Evolutionary conservation across 1,140 invertebrate genomes (phyloP), one percentile per base, ranked within the genome.

Genomic region (Cepaea nemoralis): DNA sequence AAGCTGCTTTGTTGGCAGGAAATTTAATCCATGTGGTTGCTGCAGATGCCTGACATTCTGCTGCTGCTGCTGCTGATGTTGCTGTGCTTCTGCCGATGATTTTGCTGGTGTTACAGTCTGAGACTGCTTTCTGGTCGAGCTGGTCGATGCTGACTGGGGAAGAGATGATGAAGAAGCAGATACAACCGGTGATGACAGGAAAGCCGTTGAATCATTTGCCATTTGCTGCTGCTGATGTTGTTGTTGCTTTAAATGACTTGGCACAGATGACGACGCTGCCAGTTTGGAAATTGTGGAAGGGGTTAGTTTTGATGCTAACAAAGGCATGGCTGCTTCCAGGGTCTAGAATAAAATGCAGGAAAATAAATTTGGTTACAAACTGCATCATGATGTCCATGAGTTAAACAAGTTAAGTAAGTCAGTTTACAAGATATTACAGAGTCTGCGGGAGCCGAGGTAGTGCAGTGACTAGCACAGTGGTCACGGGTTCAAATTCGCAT

Each of bases 291-390:
- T 16, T 39, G 37, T 3, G 5, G 70, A 39, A 31, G 74, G 42
- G 6, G 77, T 22, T 5, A 80, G 50, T 40, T 70, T 80, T 3
- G 77, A 35, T 48, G 77, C 66, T 22, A 80, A 27, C 50, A 80
- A 50, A 12, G 77, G 77, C 77, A 80, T 70, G n/a, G n/a, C 33
- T 27, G 39, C 50, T 1, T 80, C 77, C 40, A 45, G 31, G 8
- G 59, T 6, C 76, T 78, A 40, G 27, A 59, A 40, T 35, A 63
- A 48, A 67, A 40, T 66, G 35, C 1, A 67, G 27, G 19, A 55
- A 22, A 55, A 24, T 40, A n/a, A n/a, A 50, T 40, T 45, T 27
- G 48, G 33, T 16, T 10, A 35, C 8, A 73, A 33, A 42, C 35
- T n/a, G n/a, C n/a, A n/a, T n/a, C n/a, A n/a, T 16, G 40, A 74